Evolutionary conservation across 1,140 invertebrate species (phyloP).

Genomic region (Geopemphigus sp.): DNA sequence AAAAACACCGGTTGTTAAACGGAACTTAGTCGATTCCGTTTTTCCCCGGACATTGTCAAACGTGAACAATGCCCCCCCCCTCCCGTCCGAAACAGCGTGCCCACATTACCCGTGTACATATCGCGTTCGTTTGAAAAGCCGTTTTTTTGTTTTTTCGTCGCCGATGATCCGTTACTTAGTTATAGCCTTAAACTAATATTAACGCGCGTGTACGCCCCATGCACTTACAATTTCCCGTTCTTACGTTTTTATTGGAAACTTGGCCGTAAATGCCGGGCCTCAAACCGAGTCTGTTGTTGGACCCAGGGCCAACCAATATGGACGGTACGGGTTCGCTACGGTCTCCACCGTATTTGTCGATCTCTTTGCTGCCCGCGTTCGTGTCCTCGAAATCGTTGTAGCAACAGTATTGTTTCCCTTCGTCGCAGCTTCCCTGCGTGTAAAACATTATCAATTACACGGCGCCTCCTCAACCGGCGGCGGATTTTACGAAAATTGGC

Average conservation of each 20-base stretch:
- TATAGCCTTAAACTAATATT: conserved; percentile 7
- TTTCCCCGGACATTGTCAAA: no score
- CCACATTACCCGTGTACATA: background rate
- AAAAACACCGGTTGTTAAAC: no score
- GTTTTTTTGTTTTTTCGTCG: background rate
- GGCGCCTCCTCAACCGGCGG: no score
- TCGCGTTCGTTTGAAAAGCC: background rate
- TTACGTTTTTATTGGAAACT: conserved; percentile 44
- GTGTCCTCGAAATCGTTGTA: conserved; percentile 47
- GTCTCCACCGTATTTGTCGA: conserved; percentile 35
- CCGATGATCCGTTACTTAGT: background rate
- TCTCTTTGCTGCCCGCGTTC: conserved; percentile 31
- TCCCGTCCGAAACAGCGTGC: no score
- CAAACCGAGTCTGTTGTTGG: conserved; percentile 21
- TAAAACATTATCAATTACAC: no score
- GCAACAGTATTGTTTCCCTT: conserved; percentile 50
- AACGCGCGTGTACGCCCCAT: conserved; percentile 22
- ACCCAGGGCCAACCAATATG: conserved; percentile 14
- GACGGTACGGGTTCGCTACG: conserved; percentile 40
- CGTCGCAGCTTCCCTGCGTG: conserved; percentile 47
- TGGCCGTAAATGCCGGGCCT: conserved; percentile 41
- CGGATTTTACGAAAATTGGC: no score
- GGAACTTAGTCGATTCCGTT: no score
- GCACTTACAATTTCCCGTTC: conserved; percentile 40
- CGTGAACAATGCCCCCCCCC: no score